A percentile compares a stretch with the other conserved stretches of the same genome.
Conservation (phyloP, 30 jellyfish, hydroid and myxozoan genomes). For the Chrysaora quinquecirrha region DNA sequence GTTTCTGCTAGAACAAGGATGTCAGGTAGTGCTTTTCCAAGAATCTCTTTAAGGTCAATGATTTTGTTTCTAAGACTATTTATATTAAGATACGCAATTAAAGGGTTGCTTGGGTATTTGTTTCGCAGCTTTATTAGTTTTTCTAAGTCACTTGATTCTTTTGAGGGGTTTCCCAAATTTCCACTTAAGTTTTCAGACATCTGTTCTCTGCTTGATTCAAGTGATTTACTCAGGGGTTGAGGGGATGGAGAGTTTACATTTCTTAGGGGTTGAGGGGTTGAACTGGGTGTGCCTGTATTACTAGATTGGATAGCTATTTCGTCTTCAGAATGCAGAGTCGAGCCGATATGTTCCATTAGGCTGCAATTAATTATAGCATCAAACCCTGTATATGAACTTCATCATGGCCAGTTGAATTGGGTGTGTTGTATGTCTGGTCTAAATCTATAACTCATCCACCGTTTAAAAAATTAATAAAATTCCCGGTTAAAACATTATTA, state of each 20-base stretch:
- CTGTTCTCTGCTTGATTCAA: too few species aligned
- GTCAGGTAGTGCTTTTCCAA: too few species aligned
- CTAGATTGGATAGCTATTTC: slow-evolving; percentile 8
- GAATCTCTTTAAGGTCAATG: too few species aligned
- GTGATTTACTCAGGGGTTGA: not conserved
- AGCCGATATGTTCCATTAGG: not conserved
- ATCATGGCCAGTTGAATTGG: not conserved
- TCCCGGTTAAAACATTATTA: not conserved
- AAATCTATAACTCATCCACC: not conserved
- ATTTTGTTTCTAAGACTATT: too few species aligned
- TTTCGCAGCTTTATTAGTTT: too few species aligned
- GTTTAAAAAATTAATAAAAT: not conserved
- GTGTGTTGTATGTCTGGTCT: not conserved
- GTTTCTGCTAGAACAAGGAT: too few species aligned
- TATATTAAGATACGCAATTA: too few species aligned
- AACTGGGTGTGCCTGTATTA: not conserved
- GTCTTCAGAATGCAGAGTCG: not conserved
- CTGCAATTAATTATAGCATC: not conserved
- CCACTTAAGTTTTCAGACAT: too few species aligned
- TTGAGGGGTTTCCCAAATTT: too few species aligned
- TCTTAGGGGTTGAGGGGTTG: too few species aligned
- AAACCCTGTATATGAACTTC: not conserved
- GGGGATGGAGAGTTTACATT: not conserved
- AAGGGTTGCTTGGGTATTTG: too few species aligned
- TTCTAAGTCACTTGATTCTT: too few species aligned